These are phyloP conservation scores for Ellobium chinense DNA, from an alignment of 2,888 invertebrate genomes.

Conservation along the genomic window DNA sequence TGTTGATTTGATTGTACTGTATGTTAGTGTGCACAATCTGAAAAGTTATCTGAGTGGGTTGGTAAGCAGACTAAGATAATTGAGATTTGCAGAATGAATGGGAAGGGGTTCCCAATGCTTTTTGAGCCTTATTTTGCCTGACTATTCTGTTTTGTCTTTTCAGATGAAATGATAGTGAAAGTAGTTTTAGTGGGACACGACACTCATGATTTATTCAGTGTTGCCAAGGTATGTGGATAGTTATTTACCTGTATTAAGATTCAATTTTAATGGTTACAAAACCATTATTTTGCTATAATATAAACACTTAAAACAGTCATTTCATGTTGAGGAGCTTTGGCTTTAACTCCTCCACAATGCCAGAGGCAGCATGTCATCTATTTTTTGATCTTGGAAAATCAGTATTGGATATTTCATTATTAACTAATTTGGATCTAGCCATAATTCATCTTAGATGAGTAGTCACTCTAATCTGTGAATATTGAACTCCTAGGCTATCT, in stretches of 20 bases:
- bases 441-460: too few relatives aligned
- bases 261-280: too few relatives aligned
- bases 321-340: neutral
- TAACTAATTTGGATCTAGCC: too few relatives aligned
- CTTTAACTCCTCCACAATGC: neutral
- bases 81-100: neutral
- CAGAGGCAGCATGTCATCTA: too few relatives aligned
- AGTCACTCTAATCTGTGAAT: too few relatives aligned
- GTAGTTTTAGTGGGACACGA: slow-evolving; percentile 38
- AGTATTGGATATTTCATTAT: too few relatives aligned
- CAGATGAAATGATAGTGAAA: slow-evolving; percentile 29
- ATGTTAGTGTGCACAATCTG: too few relatives aligned
- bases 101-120: neutral
- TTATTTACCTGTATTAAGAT: too few relatives aligned
- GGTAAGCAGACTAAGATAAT: neutral
- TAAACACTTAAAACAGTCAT: neutral
- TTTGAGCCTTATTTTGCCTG: neutral
- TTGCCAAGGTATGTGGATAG: slow-evolving; percentile 30
- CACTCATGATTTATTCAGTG: slow-evolving; percentile 10
- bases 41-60: too few relatives aligned
- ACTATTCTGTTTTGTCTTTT: neutral
- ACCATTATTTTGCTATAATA: too few relatives aligned
- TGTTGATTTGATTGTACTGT: too few relatives aligned
- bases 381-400: neutral
- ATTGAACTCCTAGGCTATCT: too few relatives aligned